phyloP scores from a whole-genome alignment of 1,140 invertebrate species.

The Wiebesia pumilae region DNA sequence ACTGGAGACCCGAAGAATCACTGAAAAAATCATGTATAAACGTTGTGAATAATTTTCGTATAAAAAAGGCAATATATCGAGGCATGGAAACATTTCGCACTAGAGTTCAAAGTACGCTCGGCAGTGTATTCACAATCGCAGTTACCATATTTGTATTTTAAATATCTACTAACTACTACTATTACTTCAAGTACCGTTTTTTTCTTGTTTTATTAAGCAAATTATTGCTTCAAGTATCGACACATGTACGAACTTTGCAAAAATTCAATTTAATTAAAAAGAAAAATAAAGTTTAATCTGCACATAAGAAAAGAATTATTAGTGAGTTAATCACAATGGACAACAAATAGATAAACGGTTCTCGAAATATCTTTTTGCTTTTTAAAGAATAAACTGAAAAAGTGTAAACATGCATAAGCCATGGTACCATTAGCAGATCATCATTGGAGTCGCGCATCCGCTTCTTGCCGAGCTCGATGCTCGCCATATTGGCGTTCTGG shows the following conservation, averaged over 20 bases:
- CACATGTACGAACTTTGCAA: neutral
- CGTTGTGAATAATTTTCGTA: too few relatives aligned
- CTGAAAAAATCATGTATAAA: too few relatives aligned
- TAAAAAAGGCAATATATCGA: conserved; percentile 18
- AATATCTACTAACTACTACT: conserved; percentile 60
- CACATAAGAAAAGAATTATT: neutral
- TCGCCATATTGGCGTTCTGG: conserved; percentile 77
- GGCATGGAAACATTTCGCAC: conserved; percentile 60
- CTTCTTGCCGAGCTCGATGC: conserved; percentile 89
- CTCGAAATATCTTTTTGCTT: conserved; percentile 5
- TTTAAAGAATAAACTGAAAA: conserved; percentile 57
- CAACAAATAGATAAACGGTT: neutral
- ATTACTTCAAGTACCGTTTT: conserved; percentile 48
- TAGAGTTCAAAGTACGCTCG: conserved; percentile 73
- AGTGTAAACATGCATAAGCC: conserved; percentile 80
- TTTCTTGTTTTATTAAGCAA: neutral
- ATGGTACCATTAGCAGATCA: conserved; percentile 94
- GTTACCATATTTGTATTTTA: conserved; percentile 69
- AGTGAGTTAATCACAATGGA: neutral
- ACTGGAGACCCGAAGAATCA: too few relatives aligned
- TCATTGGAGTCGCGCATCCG: conserved; percentile 87
- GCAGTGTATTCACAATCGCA: conserved; percentile 75
- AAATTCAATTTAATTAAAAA: neutral
- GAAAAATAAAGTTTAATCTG: too few relatives aligned
- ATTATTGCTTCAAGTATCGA: neutral